Evolutionary conservation across 2,888 invertebrate genomes (phyloP).

Genomic region (Zelleria hepariella): DNA sequence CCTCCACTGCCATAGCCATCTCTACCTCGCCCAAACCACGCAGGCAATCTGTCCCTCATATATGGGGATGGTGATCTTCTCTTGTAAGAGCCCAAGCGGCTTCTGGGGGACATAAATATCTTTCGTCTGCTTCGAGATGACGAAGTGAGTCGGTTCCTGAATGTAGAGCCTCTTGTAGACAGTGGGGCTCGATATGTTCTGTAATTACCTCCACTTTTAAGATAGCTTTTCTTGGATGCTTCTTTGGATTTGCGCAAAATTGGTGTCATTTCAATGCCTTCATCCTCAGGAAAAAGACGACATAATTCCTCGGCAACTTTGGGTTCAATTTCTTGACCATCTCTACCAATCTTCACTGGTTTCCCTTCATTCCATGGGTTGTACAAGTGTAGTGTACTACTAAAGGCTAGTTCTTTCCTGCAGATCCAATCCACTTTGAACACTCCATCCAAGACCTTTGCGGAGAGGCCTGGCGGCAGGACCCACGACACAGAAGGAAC

Average conservation of each 20-base stretch:
- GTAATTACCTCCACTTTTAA: slow-evolving; percentile 67
- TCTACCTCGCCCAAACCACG: slow-evolving; percentile 74
- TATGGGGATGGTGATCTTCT: slow-evolving; percentile 74
- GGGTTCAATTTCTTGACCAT: slow-evolving; percentile 98
- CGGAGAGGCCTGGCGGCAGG: slow-evolving; percentile 92
- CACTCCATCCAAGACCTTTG: slow-evolving; percentile 94
- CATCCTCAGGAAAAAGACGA: slow-evolving; percentile 93
- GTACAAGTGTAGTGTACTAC: slow-evolving; percentile 91
- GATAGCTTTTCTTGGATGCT: slow-evolving; percentile 76
- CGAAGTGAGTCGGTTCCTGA: slow-evolving; percentile 65
- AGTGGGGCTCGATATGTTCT: slow-evolving; percentile 62
- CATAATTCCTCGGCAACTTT: slow-evolving; percentile 95
- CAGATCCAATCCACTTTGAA: slow-evolving; percentile 98
- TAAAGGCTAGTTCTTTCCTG: slow-evolving; percentile 93
- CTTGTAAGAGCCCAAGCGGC: slow-evolving; percentile 69
- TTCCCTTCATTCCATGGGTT: slow-evolving; percentile 99
- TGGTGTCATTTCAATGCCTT: slow-evolving; percentile 90
- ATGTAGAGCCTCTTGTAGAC: slow-evolving; percentile 52
- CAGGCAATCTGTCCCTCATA: slow-evolving; percentile 72
- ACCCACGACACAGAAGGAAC: slow-evolving; percentile 94
- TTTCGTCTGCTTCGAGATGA: slow-evolving; percentile 73
- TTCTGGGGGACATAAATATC: slow-evolving; percentile 76
- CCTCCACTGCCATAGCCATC: slow-evolving; percentile 51
- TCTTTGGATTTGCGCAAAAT: slow-evolving; percentile 89
- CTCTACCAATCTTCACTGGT: slow-evolving; percentile 98